Evolutionary conservation across 2,888 invertebrate genomes (phyloP), one percentile per base, ranked within the genome.

Genomic region (Abrostola triplasia): DNA sequence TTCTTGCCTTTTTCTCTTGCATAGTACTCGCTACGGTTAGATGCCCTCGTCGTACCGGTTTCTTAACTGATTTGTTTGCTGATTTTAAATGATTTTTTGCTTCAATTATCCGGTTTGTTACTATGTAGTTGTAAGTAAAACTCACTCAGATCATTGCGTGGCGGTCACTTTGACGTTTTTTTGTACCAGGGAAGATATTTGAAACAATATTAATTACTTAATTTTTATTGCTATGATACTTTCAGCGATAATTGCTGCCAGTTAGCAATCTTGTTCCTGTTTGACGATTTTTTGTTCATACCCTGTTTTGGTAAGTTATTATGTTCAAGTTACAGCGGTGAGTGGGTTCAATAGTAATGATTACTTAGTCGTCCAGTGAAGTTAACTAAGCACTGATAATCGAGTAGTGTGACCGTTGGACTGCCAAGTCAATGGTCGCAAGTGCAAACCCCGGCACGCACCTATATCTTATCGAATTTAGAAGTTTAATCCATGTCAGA

Each of bases 1-100:
- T 78, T 72, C 67, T 72, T 64, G 69, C 24, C 53, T 66, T 70
- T 69, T 77, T 67, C 51, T 54, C 70, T 66, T 69, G 67, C 76
- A 77, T 78, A 76, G 73, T 80, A 71, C 72, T 67, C 64, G 65
- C 66, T 70, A 70, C 69, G 73, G 79, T 77, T 70, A 63, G 59
- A 67, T 80, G 76, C 78, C 66, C 76, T 77, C 75, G 24, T 4
- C 44, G 62, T 73, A 79, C 79, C 71, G 74, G 80, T 79, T 79
- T 66, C 80, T 82, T 87, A 85, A 84, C 84, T 78, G 84, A 84
- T 84, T 77, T 78, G 64, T 79, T 78, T 73, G 76, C 80, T 77
- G 56, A 71, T 80, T 54, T 61, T 70, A 71, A 75, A 80, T 80
- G 60, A 74, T 79, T 82, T 84, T 86, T 86, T 83, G 80, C 75